Percentiles rank a stretch among this genome's conserved stretches.
These are phyloP conservation scores for Anoplopoma fimbria DNA, from an alignment of 2,113 vertebrate genomes.

Conservation along the genomic window DNA sequence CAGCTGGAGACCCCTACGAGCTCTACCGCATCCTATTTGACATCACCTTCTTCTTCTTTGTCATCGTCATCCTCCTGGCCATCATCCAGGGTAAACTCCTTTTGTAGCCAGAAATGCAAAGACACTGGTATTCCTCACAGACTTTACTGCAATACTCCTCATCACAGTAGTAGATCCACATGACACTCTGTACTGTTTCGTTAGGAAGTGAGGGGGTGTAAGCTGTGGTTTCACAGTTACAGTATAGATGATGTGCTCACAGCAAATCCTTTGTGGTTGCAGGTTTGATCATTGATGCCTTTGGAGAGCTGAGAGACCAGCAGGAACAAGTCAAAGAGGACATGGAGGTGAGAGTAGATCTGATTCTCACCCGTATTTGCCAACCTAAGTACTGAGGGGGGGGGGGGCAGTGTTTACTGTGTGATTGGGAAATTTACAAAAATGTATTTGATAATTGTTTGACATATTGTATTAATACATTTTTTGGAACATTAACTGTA, in stretches of 20 bases:
- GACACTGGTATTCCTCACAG: background rate
- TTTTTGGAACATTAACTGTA: too few species aligned
- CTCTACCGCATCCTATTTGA: slow-evolving; percentile 98
- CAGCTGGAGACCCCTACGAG: slow-evolving; percentile 96
- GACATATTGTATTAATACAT: too few species aligned
- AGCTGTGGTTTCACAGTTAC: background rate
- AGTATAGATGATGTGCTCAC: background rate
- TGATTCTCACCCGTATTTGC: background rate
- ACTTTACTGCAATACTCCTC: background rate
- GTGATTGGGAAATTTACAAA: background rate
- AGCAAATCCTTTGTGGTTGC: slow-evolving; percentile 34
- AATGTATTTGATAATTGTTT: too few species aligned
- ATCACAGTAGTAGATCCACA: background rate
- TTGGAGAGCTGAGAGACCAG: slow-evolving; percentile 97
- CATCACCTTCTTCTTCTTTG: slow-evolving; percentile 99
- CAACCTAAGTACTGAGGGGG: background rate
- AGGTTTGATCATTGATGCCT: slow-evolving; percentile 99
- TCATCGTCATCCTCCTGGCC: slow-evolving; percentile 97
- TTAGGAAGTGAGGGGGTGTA: background rate
- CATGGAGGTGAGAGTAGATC: slow-evolving; percentile 91
- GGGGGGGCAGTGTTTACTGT: background rate
- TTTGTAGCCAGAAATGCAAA: background rate
- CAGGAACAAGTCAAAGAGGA: slow-evolving; percentile 99
- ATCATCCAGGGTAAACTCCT: slow-evolving; percentile 93
- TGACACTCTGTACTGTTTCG: background rate